Evolutionary conservation across 1,140 invertebrate genomes (phyloP).

Genomic region (Drosophila equinoxialis): DNA sequence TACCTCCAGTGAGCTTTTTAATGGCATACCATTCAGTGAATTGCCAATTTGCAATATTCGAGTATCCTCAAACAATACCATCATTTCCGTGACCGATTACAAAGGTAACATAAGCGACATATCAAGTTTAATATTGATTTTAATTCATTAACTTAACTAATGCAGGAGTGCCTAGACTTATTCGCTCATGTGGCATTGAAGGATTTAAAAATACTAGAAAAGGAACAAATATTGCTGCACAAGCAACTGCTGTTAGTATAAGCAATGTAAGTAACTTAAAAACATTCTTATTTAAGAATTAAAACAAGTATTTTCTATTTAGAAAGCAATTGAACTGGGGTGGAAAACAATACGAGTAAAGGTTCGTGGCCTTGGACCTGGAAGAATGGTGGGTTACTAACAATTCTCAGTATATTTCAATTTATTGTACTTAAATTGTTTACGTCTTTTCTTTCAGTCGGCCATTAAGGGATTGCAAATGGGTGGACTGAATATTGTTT

Average conservation of each 20-base stretch:
- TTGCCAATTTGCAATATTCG: conserved; percentile 92
- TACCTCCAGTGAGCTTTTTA: conserved; percentile 89
- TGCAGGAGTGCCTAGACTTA: conserved; percentile 85
- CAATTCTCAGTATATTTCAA: no score
- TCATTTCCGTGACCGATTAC: conserved; percentile 89
- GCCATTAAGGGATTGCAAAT: conserved; percentile 96
- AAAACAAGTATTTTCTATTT: conserved; percentile 23
- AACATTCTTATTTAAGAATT: background rate
- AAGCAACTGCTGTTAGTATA: conserved; percentile 92
- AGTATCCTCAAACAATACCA: conserved; percentile 93
- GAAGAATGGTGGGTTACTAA: conserved; percentile 88
- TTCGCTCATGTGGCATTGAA: conserved; percentile 92
- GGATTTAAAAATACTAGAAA: conserved; percentile 97
- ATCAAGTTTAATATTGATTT: no score
- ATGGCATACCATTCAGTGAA: conserved; percentile 90
- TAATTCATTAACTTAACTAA: background rate
- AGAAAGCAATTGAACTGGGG: conserved; percentile 90
- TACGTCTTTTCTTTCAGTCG: conserved; percentile 85
- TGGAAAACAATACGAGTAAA: conserved; percentile 89
- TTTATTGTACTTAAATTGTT: background rate
- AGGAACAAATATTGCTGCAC: conserved; percentile 97
- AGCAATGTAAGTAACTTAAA: conserved; percentile 56
- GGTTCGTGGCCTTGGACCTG: conserved; percentile 92
- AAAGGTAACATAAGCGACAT: conserved; percentile 84
- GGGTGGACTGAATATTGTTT: conserved; percentile 93